Evolutionary conservation across 2,113 vertebrate genomes (phyloP).

Genomic region (Probosciger aterrimus): DNA sequence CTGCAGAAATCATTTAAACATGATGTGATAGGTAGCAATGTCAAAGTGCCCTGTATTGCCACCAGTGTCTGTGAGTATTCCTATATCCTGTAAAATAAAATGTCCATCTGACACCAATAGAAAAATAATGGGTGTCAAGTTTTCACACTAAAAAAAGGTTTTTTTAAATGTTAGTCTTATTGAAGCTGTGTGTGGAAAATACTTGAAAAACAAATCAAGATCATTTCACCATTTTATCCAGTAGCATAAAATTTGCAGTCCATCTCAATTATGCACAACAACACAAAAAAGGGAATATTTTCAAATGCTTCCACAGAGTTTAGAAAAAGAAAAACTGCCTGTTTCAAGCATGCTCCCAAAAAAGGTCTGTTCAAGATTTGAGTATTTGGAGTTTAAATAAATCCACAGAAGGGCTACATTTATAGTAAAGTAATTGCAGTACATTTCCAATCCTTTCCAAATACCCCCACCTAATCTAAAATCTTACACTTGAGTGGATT

Average conservation of each 20-base stretch:
- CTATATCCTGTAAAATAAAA: not conserved
- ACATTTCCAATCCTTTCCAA: not conserved
- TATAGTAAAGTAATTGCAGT: not conserved
- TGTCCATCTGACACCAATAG: not conserved
- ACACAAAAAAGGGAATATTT: not conserved
- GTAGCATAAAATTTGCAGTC: not conserved
- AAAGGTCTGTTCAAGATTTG: not conserved
- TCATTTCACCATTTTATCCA: not conserved
- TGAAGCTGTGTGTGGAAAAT: not conserved
- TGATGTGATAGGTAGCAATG: not conserved
- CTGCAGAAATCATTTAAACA: not conserved
- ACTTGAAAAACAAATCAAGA: not conserved
- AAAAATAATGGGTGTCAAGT: not conserved
- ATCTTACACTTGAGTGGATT: not conserved
- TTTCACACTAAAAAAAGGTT: not conserved
- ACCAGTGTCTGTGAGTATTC: not conserved
- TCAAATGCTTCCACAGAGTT: not conserved
- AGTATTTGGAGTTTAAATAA: not conserved
- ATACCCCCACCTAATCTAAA: not conserved
- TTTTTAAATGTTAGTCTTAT: not conserved
- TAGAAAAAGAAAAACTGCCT: not conserved
- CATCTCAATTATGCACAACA: not conserved
- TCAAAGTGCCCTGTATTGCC: not conserved
- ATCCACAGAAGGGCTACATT: not conserved
- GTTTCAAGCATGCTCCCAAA: not conserved